These are phyloP conservation scores for Arrhamphus sclerolepis DNA, from an alignment of 2,797 vertebrate species.

Conservation along the genomic window DNA sequence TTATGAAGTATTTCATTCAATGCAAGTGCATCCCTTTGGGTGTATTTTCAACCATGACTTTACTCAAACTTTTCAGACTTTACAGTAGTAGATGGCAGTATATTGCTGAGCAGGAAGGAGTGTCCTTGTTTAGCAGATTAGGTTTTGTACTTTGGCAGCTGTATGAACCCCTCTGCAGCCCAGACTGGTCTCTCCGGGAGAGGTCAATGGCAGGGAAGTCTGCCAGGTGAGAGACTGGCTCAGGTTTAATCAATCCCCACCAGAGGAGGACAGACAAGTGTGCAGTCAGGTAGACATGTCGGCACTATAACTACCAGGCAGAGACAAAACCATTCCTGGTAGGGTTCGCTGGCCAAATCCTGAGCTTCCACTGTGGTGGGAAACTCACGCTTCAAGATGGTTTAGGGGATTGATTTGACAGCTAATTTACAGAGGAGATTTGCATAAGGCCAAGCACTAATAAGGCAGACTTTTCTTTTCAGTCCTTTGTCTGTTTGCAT, in stretches of 20 bases:
- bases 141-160: constrained; percentile 50
- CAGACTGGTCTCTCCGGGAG: constrained; percentile 51
- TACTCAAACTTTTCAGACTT: constrained; percentile 20
- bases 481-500: constrained; percentile 62
- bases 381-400: constrained; percentile 65
- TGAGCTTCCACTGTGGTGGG: constrained; percentile 46
- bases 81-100: constrained; percentile 7
- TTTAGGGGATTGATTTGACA: constrained; percentile 79
- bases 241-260: constrained; percentile 62
- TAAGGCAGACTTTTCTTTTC: constrained; percentile 69
- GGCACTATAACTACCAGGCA: constrained; percentile 46
- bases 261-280: constrained; percentile 39
- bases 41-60: constrained; percentile 12
- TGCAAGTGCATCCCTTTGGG: neutral
- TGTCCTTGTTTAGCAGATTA: constrained; percentile 46
- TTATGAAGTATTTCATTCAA: neutral
- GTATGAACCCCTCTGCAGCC: constrained; percentile 36
- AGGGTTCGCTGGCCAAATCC: constrained; percentile 59
- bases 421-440: constrained; percentile 81
- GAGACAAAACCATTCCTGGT: constrained; percentile 67
- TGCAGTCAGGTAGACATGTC: constrained; percentile 42
- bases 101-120: constrained; percentile 34
- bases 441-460: constrained; percentile 75
- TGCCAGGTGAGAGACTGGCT: constrained; percentile 73
- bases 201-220: constrained; percentile 58